Evolutionary conservation across 2,113 vertebrate genomes (phyloP).

Genomic region (Melanocharis versteri): DNA sequence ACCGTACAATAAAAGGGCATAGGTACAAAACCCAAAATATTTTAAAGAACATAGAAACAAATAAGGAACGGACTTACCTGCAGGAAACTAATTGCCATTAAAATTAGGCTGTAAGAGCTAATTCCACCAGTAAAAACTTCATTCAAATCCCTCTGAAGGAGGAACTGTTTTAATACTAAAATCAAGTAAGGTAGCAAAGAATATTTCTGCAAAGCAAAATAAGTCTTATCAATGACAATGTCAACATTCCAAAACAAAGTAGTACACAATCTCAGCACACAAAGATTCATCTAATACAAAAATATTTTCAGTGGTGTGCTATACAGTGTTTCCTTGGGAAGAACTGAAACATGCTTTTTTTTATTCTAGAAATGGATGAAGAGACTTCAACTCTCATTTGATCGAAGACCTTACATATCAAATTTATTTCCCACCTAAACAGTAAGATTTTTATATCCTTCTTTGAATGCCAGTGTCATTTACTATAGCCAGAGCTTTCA

Average conservation of each 20-base stretch:
- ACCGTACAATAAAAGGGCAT: background rate
- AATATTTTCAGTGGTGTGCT: background rate
- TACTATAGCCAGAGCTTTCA: background rate
- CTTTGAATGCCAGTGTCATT: background rate
- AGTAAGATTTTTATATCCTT: background rate
- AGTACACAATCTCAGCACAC: background rate
- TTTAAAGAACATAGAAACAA: background rate
- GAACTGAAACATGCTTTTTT: background rate
- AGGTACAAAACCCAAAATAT: background rate
- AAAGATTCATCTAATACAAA: background rate
- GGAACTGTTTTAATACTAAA: constrained; percentile 98
- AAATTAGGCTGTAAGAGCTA: constrained; percentile 97
- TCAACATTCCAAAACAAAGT: background rate
- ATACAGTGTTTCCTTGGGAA: background rate
- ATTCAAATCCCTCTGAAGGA: constrained; percentile 96
- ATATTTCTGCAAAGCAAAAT: constrained; percentile 83
- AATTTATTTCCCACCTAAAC: background rate
- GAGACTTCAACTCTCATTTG: background rate
- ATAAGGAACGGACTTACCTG: constrained; percentile 78
- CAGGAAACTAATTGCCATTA: constrained; percentile 98
- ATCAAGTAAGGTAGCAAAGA: constrained; percentile 95
- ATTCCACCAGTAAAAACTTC: constrained; percentile 98
- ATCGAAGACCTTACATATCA: background rate
- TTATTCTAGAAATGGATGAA: background rate
- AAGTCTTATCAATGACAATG: background rate